Percentiles rank a stretch among this genome's conserved stretches.
These are phyloP conservation scores for Drepana falcataria DNA, from an alignment of 2,888 invertebrate species.

Conservation along the genomic window DNA sequence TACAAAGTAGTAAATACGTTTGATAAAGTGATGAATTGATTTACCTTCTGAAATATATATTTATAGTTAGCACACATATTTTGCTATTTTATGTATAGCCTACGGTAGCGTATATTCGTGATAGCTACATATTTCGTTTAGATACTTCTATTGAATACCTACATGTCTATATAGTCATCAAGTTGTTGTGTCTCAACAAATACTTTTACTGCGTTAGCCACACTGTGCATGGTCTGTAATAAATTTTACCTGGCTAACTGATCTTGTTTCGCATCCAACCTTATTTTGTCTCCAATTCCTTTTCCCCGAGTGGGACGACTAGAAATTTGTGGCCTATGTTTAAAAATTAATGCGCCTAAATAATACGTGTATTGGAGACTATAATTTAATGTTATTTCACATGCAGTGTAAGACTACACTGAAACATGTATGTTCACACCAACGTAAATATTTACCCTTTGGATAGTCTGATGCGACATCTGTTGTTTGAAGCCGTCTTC, in stretches of 20 bases:
- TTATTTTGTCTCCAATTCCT: constrained; percentile 76
- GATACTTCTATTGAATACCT: not conserved
- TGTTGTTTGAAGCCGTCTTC: constrained; percentile 73
- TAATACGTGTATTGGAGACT: constrained; percentile 36
- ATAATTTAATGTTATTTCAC: constrained; percentile 31
- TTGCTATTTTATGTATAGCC: no score
- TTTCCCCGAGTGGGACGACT: constrained; percentile 71
- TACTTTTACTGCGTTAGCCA: constrained; percentile 48
- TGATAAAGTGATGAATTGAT: not conserved
- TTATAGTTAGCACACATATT: not conserved
- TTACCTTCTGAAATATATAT: not conserved
- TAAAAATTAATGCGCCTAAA: constrained; percentile 52
- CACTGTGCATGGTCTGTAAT: constrained; percentile 55
- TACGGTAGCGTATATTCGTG: no score
- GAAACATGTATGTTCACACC: constrained; percentile 13
- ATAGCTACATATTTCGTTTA: not conserved
- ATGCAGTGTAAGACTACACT: constrained; percentile 41
- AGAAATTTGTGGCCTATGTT: constrained; percentile 68
- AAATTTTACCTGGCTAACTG: constrained; percentile 71
- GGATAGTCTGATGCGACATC: constrained; percentile 69
- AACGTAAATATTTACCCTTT: constrained; percentile 59
- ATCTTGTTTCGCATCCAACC: constrained; percentile 73
- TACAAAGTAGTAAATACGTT: not conserved
- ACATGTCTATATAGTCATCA: constrained; percentile 22
- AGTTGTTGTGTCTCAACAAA: constrained; percentile 18